A percentile compares a stretch with the other conserved stretches of the same genome.
Evolutionary conservation across 2,797 vertebrate species (phyloP).

Genomic region (Anguilla obscura): DNA sequence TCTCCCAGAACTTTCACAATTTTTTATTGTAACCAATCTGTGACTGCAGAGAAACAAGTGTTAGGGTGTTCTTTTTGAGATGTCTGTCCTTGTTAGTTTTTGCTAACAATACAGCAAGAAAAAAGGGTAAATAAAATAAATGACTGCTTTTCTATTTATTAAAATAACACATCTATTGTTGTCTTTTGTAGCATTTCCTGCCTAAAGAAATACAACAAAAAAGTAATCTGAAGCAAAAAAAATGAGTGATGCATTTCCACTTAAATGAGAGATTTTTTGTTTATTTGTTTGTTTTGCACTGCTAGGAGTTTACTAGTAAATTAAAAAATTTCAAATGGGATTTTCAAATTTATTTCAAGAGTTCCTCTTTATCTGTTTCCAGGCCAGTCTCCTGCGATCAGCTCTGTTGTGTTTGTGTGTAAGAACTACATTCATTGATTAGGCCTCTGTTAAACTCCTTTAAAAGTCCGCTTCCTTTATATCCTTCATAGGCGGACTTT

Average conservation of each 20-base stretch:
- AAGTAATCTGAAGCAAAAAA: conserved; percentile 21
- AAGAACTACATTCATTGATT: not conserved
- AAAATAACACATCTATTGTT: not conserved
- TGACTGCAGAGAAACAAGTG: not conserved
- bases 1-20: not conserved
- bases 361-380: not conserved
- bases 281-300: not conserved
- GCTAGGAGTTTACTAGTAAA: not conserved
- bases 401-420: not conserved
- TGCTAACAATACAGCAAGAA: not conserved
- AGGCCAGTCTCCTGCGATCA: not conserved
- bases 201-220: not conserved
- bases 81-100: conserved; percentile 5
- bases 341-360: conserved; percentile 1
- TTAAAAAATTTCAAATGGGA: not conserved
- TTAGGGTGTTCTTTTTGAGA: not conserved
- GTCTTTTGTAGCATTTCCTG: not conserved
- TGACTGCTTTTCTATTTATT: not conserved
- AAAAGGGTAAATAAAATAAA: conserved; percentile 4
- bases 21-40: not conserved
- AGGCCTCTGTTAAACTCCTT: not conserved
- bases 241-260: not conserved
- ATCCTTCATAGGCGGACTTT: conserved; percentile 13
- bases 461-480: not conserved
- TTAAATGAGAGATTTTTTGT: not conserved